phyloP scores from a whole-genome alignment of 2,888 invertebrate species.

The Leptinotarsa haldemani region DNA sequence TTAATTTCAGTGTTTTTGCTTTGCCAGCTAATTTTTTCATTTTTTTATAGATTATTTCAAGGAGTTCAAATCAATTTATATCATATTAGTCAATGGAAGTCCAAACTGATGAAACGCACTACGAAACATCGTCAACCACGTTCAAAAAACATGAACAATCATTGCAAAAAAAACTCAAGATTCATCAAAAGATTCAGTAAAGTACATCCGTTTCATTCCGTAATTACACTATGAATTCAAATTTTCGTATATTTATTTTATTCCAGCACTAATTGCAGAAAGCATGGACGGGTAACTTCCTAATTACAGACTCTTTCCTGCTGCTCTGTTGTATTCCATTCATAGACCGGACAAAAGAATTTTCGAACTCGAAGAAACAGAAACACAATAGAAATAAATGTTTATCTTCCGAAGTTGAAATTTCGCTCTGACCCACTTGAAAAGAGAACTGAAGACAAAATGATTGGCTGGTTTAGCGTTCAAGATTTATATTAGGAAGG shows the following conservation, averaged over 20 bases:
- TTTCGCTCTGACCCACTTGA: neutral
- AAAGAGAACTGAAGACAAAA: conserved; percentile 39
- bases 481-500: conserved; percentile 60
- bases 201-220: neutral
- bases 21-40: too few species aligned
- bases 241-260: neutral
- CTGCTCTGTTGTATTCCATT: neutral
- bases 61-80: too few species aligned
- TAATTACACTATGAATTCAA: neutral
- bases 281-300: neutral
- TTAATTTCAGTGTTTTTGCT: too few species aligned
- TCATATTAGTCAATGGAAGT: too few species aligned
- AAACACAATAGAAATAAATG: conserved; percentile 47
- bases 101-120: too few species aligned
- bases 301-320: conserved; percentile 13
- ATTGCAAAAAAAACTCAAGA: too few species aligned
- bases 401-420: conserved; percentile 48
- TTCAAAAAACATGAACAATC: too few species aligned
- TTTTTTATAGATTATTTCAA: too few species aligned
- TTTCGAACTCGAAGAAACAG: conserved; percentile 28
- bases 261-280: neutral
- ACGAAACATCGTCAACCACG: too few species aligned
- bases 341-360: conserved; percentile 25
- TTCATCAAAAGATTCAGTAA: too few species aligned
- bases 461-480: conserved; percentile 58